phyloP scores from a whole-genome alignment of 2,797 vertebrate species.

The Prunella strophiata region DNA sequence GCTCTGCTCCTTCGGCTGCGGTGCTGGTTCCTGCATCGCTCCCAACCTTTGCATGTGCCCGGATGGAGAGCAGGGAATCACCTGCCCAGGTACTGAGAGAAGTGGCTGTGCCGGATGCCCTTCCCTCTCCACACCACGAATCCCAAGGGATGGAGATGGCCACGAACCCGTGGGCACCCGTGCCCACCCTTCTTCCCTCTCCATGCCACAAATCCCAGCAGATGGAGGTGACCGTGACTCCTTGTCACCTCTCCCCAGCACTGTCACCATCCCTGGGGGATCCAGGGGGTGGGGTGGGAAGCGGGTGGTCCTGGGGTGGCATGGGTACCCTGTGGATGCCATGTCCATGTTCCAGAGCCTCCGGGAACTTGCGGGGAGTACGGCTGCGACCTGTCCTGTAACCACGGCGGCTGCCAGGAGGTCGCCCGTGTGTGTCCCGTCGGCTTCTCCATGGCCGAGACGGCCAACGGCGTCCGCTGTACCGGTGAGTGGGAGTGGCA shows the following conservation, averaged over 20 bases:
- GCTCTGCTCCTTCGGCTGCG: slow-evolving; percentile 81
- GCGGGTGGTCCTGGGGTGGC: accelerated
- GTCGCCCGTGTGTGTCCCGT: slow-evolving; percentile 80
- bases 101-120: accelerated
- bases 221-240: neutral
- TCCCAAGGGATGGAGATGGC: neutral
- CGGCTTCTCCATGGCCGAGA: slow-evolving; percentile 81
- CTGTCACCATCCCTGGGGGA: too few relatives aligned
- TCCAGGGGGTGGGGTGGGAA: neutral
- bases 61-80: slow-evolving; percentile 78
- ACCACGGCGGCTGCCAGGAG: slow-evolving; percentile 80
- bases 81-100: slow-evolving; percentile 77
- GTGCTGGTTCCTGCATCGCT: slow-evolving; percentile 77
- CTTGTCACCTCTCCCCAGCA: neutral
- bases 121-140: neutral
- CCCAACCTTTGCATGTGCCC: slow-evolving; percentile 81
- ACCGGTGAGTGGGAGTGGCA: slow-evolving; percentile 58
- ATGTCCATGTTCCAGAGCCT: neutral
- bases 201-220: neutral
- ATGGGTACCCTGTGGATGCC: accelerated
- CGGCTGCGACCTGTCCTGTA: slow-evolving; percentile 80
- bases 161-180: accelerated
- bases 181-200: neutral
- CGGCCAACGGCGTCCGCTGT: slow-evolving; percentile 75
- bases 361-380: slow-evolving; percentile 75